These are phyloP conservation scores for Montifringilla adamsi DNA, from an alignment of 2,113 vertebrate species.

Conservation along the genomic window DNA sequence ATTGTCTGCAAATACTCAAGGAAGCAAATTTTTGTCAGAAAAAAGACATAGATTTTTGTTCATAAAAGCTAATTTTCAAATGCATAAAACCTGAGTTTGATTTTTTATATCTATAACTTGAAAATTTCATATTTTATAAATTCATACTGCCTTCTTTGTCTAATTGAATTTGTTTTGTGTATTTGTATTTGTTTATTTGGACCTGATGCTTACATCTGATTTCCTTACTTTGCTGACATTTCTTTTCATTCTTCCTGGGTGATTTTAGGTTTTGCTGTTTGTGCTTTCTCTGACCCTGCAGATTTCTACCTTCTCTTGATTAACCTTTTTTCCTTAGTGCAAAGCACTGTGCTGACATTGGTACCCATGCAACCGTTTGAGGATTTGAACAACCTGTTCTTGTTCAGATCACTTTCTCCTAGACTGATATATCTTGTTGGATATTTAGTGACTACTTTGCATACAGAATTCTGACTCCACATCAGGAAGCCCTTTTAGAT, in stretches of 20 bases:
- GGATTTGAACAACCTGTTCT: neutral
- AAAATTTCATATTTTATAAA: neutral
- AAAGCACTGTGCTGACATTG: neutral
- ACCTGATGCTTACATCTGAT: neutral
- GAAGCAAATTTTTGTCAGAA: neutral
- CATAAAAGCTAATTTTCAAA: neutral
- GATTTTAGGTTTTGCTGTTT: neutral
- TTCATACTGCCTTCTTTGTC: neutral
- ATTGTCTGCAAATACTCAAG: neutral
- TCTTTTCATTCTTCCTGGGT: neutral
- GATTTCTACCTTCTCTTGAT: neutral
- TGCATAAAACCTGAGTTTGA: neutral
- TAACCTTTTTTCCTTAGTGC: neutral
- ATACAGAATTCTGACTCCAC: neutral
- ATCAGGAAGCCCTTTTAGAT: neutral
- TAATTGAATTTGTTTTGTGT: neutral
- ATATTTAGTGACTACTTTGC: neutral
- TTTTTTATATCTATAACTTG: neutral
- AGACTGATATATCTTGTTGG: neutral
- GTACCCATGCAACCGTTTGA: rapidly evolving
- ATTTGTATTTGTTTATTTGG: neutral
- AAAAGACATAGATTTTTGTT: neutral
- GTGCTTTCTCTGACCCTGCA: neutral
- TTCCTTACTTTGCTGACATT: neutral
- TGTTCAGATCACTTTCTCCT: neutral